A percentile compares a stretch with the other conserved stretches of the same genome.
Conservation (phyloP, 2,797 vertebrate genomes). For the Cottoperca gobio region DNA sequence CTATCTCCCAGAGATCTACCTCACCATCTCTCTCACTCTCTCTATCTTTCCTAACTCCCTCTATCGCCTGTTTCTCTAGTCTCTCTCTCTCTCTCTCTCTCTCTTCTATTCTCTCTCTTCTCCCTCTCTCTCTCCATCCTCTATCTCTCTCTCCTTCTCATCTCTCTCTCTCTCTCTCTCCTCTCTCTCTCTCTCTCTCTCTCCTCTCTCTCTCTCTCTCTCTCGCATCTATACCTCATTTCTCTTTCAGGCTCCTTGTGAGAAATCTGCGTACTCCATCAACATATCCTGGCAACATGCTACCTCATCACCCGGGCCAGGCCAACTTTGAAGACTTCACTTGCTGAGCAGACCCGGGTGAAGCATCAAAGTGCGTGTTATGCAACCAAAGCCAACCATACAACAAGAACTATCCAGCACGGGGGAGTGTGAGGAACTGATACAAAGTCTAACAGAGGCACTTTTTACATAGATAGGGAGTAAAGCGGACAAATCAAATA, state of each 20-base stretch:
- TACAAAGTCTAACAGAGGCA: slow-evolving; percentile 57
- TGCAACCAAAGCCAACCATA: slow-evolving; percentile 85
- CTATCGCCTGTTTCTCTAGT: neutral
- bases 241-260: slow-evolving; percentile 91
- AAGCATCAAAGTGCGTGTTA: slow-evolving; percentile 65
- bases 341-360: slow-evolving; percentile 85
- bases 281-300: slow-evolving; percentile 97
- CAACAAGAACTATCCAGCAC: slow-evolving; percentile 69
- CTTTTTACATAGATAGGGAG: slow-evolving; percentile 63
- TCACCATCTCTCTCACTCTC: too few species aligned
- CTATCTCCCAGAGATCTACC: too few species aligned
- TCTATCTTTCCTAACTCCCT: slow-evolving; percentile 5
- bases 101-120: neutral
- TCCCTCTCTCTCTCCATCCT: neutral
- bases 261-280: slow-evolving; percentile 94
- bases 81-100: neutral
- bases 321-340: slow-evolving; percentile 99
- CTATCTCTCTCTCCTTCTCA: too few species aligned
- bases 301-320: slow-evolving; percentile 98
- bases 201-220: neutral
- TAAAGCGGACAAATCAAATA: slow-evolving; percentile 48
- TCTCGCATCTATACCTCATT: slow-evolving; percentile 7
- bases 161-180: too few species aligned
- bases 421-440: slow-evolving; percentile 57
- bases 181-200: slow-evolving; percentile 14